Conservation (phyloP, 2,888 invertebrate genomes). For the Lacanobia wlatinum region DNA sequence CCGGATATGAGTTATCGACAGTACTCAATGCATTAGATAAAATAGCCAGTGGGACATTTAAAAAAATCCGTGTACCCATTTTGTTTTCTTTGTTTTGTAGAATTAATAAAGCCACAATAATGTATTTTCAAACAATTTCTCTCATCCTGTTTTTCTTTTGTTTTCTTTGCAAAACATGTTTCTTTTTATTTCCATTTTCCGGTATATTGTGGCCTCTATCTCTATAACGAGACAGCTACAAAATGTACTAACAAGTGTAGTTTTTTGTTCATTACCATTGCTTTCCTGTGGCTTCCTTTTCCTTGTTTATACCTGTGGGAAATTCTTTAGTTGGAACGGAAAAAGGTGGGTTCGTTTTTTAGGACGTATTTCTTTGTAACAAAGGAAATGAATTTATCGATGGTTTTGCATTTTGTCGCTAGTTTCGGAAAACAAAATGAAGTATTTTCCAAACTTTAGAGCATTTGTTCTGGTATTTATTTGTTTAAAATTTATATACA, state of each 20-base stretch:
- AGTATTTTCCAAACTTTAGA: no score
- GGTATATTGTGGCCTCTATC: background rate
- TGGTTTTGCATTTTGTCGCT: background rate
- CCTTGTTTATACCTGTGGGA: slow-evolving; percentile 47
- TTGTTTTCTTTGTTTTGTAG: no score
- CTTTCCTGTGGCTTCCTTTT: slow-evolving; percentile 29
- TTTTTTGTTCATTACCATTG: slow-evolving; percentile 37
- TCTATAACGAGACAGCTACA: slow-evolving; percentile 6
- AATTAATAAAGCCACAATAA: background rate
- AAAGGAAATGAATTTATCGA: slow-evolving; percentile 6
- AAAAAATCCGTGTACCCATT: no score
- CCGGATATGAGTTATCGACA: no score
- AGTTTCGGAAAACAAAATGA: background rate
- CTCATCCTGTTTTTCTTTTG: background rate
- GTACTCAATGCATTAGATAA: no score
- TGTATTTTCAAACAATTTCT: slow-evolving; percentile 15
- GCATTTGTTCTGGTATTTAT: no score
- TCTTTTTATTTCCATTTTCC: background rate
- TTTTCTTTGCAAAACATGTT: background rate
- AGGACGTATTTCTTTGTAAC: slow-evolving; percentile 5
- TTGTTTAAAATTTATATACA: no score
- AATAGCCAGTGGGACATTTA: no score
- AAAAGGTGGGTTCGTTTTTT: slow-evolving; percentile 13
- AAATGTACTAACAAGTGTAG: slow-evolving; percentile 8
- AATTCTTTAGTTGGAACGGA: slow-evolving; percentile 42